phyloP scores from a whole-genome alignment of 2,797 vertebrate species.

The Anas georgica region DNA sequence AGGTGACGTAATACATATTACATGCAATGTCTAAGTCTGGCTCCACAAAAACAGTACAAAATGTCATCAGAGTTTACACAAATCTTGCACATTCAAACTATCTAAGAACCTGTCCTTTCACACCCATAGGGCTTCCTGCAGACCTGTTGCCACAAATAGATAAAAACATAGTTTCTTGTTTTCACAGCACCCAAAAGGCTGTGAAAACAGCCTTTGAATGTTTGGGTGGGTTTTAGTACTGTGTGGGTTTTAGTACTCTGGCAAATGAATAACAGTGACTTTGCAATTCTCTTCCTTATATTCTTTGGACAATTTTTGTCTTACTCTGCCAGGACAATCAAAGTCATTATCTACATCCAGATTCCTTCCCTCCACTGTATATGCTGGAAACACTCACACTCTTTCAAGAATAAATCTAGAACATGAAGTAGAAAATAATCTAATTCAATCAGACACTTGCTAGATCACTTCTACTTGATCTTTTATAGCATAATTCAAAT shows the following conservation, averaged over 20 bases:
- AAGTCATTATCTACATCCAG: neutral
- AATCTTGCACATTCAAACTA: neutral
- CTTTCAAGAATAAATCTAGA: neutral
- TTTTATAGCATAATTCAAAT: neutral
- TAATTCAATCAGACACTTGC: neutral
- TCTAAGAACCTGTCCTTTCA: neutral
- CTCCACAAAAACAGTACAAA: neutral
- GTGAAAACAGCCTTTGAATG: neutral
- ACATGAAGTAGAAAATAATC: neutral
- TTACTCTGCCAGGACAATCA: neutral
- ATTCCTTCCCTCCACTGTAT: neutral
- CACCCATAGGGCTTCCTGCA: neutral
- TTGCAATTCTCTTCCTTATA: neutral
- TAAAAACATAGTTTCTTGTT: neutral
- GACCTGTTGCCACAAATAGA: neutral
- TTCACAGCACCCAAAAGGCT: neutral
- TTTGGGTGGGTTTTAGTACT: too few species aligned
- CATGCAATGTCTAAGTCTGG: neutral
- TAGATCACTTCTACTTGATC: neutral
- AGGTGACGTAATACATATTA: neutral
- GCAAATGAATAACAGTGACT: neutral
- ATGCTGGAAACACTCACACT: neutral
- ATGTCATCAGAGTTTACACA: neutral
- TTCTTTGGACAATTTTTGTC: neutral
- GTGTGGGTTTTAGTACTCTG: neutral